A percentile compares a stretch with the other conserved stretches of the same genome.
Evolutionary conservation across 2,113 vertebrate genomes (phyloP).

Genomic region (Bubo blakistoni): DNA sequence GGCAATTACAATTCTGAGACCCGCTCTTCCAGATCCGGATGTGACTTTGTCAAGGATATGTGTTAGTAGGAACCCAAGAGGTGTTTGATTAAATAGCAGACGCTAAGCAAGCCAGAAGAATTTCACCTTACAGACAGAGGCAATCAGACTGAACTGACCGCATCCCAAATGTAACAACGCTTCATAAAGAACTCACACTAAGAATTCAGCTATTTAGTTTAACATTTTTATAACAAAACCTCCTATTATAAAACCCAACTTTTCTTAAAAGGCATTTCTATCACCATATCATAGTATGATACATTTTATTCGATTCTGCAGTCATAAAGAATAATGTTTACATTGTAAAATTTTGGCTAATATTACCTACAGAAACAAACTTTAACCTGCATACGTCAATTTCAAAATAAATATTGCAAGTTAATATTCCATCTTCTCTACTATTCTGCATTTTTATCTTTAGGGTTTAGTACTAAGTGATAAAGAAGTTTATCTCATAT

Average conservation of each 20-base stretch:
- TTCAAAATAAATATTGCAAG: conserved; percentile 7
- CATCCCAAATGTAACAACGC: neutral
- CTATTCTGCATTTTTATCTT: neutral
- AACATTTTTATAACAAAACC: neutral
- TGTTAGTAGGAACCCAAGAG: neutral
- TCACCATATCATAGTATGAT: neutral
- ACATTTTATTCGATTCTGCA: neutral
- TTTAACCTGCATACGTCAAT: neutral
- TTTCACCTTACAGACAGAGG: neutral
- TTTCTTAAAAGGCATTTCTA: neutral
- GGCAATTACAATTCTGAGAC: neutral
- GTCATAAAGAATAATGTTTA: neutral
- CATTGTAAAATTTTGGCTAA: neutral
- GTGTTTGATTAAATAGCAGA: neutral
- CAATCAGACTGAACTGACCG: neutral
- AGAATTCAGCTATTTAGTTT: neutral
- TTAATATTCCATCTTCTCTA: neutral
- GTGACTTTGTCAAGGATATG: neutral
- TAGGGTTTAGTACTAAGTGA: neutral
- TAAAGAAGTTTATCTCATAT: neutral
- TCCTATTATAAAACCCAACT: neutral
- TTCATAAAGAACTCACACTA: neutral
- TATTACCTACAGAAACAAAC: neutral
- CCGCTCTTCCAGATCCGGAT: neutral
- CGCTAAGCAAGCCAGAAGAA: neutral